Evolutionary conservation across 2,797 vertebrate species (phyloP), one percentile per base, ranked within the genome.

Genomic region (Meda fulgida): DNA sequence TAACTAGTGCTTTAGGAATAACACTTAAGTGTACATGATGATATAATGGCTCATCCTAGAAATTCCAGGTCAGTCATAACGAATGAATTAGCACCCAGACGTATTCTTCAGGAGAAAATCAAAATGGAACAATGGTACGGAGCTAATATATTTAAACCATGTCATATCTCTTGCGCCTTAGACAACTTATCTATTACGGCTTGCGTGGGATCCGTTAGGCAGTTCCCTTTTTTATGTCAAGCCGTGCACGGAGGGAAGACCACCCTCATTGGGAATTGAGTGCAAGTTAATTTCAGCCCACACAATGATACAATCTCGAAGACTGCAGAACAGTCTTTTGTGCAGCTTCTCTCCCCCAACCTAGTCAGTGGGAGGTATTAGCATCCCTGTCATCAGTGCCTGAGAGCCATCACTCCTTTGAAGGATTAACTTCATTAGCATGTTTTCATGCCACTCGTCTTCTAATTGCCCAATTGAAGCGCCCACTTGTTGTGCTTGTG

Each of bases 351-450:
- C 84, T 88, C 83, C 81, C 87, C 75, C 86, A 81, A 85, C 86
- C 78, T 83, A 84, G 88, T 84, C 88, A 86, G 89, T 87, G 85
- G 87, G 88, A 88, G 78, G 88, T 86, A 89, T 89, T 90, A 90
- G 88, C 88, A 89, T 89, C 88, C 69, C 85, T 90, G 88, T 88
- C 89, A 90, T 90, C 88, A 83, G 85, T 85, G 87, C 86, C 90
- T 91, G 91, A 92, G 92, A 89, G 83, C 87, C 89, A 89, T 88
- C 93, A 92, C 92, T 90, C 90, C 91, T 87, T 89, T 88, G 88
- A 91, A 91, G 92, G 93, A 94, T 94, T 94, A 94, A 93, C 92
- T 93, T 93, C 85, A 90, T 90, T 90, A 90, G 88, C 93, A 94
- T 93, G 92, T 93, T 93, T 94, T 92, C 91, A 92, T 92, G 92